Conservation (phyloP, 2,888 invertebrate species). For the Hetaerina titia region DNA sequence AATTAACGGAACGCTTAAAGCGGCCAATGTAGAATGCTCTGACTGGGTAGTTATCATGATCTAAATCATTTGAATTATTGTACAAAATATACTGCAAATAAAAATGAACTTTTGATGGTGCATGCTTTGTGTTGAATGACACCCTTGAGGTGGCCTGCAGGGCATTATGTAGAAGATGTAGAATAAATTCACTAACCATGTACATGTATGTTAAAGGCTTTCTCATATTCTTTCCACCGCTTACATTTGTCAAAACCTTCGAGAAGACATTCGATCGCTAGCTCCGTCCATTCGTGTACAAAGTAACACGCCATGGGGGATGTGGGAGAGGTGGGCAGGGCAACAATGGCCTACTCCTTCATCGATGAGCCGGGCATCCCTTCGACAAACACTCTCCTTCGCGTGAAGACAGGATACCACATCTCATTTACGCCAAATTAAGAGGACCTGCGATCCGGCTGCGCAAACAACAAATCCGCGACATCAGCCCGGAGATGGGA, state of each 20-base stretch:
- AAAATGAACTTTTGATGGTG: too few relatives aligned
- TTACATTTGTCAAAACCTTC: background rate
- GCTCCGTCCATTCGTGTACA: background rate
- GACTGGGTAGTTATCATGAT: background rate
- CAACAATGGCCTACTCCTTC: background rate
- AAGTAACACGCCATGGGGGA: background rate
- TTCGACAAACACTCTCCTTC: background rate
- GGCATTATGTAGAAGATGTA: too few relatives aligned
- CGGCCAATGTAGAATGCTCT: background rate
- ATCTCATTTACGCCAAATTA: conserved; percentile 14
- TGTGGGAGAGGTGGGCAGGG: background rate
- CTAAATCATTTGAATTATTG: background rate
- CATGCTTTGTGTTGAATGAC: too few relatives aligned
- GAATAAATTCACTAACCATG: too few relatives aligned
- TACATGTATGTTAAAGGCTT: too few relatives aligned
- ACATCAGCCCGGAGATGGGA: background rate
- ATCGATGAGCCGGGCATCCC: background rate
- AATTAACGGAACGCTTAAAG: background rate
- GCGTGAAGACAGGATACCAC: background rate
- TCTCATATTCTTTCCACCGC: background rate
- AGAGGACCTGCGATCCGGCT: background rate
- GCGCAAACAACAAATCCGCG: background rate
- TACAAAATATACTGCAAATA: background rate
- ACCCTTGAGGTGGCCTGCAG: too few relatives aligned
- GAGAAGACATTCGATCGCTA: background rate